Percentiles rank a stretch among this genome's conserved stretches.
Conservation (phyloP, 1,140 invertebrate species). For the Trichoplusia ni region DNA sequence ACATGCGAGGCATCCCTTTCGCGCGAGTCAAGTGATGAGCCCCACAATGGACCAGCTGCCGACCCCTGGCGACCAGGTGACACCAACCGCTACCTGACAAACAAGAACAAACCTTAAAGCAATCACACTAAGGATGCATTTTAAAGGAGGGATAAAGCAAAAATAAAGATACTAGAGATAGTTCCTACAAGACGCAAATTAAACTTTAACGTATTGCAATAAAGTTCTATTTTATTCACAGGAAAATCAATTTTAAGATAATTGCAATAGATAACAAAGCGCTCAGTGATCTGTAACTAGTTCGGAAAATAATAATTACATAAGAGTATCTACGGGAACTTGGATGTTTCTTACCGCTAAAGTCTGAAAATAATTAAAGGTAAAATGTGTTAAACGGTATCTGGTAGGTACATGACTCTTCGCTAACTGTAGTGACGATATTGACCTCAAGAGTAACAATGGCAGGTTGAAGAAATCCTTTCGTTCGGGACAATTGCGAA, state of each 20-base stretch:
- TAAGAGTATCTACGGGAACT: background rate
- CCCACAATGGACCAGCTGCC: constrained; percentile 72
- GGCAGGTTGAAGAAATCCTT: constrained; percentile 29
- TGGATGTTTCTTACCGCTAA: background rate
- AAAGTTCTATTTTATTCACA: constrained; percentile 51
- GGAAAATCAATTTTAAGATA: constrained; percentile 44
- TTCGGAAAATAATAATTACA: constrained; percentile 57
- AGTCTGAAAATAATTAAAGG: background rate
- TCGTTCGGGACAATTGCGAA: constrained; percentile 51
- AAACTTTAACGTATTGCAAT: constrained; percentile 43
- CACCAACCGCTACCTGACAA: constrained; percentile 29
- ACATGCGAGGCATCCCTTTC: constrained; percentile 76
- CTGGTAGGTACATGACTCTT: too few relatives aligned
- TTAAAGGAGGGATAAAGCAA: constrained; percentile 9
- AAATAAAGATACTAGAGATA: constrained; percentile 33
- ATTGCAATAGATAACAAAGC: constrained; percentile 70
- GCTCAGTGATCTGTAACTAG: constrained; percentile 71
- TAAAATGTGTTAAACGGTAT: too few relatives aligned
- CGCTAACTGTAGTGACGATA: background rate
- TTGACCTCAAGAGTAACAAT: constrained; percentile 25
- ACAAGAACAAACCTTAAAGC: constrained; percentile 43
- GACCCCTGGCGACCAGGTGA: constrained; percentile 65
- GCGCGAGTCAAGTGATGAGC: constrained; percentile 75
- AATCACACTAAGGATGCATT: background rate
- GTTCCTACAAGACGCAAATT: constrained; percentile 49